These are phyloP conservation scores for Electrophaes corylata DNA, from an alignment of 2,888 invertebrate genomes.

Conservation along the genomic window DNA sequence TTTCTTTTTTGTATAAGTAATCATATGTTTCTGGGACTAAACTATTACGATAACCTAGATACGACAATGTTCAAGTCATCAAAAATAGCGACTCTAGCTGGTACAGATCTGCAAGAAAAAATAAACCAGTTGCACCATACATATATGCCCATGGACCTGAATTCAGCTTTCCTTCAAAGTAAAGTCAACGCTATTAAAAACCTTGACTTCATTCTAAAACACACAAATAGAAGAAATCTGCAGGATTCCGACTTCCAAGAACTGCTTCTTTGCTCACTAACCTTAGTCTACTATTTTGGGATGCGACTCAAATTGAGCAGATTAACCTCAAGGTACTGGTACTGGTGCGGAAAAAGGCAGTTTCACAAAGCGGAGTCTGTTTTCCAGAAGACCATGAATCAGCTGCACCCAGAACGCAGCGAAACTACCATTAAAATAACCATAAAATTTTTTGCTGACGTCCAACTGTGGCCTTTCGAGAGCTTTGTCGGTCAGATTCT, in stretches of 20 bases:
- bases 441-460: conserved; percentile 56
- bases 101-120: conserved; percentile 46
- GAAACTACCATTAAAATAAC: conserved; percentile 58
- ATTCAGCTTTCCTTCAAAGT: conserved; percentile 42
- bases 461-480: conserved; percentile 60
- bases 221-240: conserved; percentile 40
- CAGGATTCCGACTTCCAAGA: conserved; percentile 56
- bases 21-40: background rate
- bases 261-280: conserved; percentile 56
- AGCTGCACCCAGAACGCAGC: conserved; percentile 58
- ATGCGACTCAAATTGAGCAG: conserved; percentile 60
- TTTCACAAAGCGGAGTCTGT: conserved; percentile 57
- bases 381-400: conserved; percentile 58
- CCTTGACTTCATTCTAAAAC: conserved; percentile 48
- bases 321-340: conserved; percentile 47
- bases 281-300: conserved; percentile 62
- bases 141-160: conserved; percentile 57
- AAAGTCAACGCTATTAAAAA: conserved; percentile 55
- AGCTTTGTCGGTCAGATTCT: conserved; percentile 62
- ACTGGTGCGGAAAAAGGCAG: conserved; percentile 51
- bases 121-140: conserved; percentile 47
- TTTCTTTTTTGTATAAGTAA: background rate
- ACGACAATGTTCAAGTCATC: conserved; percentile 16
- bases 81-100: conserved; percentile 13
- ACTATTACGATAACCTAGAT: background rate